Evolutionary conservation across 2,797 vertebrate genomes (phyloP), one percentile per base, ranked within the genome.

Genomic region (Enteromius mattozi): DNA sequence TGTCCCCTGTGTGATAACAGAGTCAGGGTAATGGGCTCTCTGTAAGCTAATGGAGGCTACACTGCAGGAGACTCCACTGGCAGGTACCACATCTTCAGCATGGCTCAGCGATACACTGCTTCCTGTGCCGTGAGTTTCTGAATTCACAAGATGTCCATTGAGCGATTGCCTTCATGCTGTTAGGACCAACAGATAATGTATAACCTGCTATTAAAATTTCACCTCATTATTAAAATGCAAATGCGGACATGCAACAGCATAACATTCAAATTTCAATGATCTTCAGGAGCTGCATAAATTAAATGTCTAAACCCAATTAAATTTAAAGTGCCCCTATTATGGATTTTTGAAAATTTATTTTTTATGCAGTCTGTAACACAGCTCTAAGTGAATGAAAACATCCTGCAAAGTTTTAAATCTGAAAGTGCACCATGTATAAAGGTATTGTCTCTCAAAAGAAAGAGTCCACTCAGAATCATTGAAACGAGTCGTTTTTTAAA

Each of bases 1-100:
- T 74, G 80, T 72, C 86, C 83, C 83, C 59, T 74, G 83, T 82
- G 79, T 78, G 68, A 84, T 59, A 70, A 54, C 79, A 74, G 79
- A 85, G 68, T 45, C 49, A 63, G 56, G 78, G 80, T 85, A 82
- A 87, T 87, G 59, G 86, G 49, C 80, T 85, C 59, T 79, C 56
- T 61, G 37, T 82, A 70, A 81, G 80, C 65, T 87, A 87, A 87
- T 85, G 80, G 69, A 81, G 75, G 61, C 68, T 24, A 59, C 79
- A 72, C 86, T 65, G 80, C 82, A 56, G 82, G 82, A 87, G 68
- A 37, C 68, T 82, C 54, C 10, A 56, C 63, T 66, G 35, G 35
- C 74, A 83, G 72, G 81, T 83, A 69, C 24, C 40, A 54, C 10
- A 54, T 54, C 72, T 77, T 77, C 24, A 68, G 54, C 27, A 47